Evolutionary conservation across 37 sponge, comb jelly and placozoan genomes (phyloP).

Genomic region (Haliclona indistincta): DNA sequence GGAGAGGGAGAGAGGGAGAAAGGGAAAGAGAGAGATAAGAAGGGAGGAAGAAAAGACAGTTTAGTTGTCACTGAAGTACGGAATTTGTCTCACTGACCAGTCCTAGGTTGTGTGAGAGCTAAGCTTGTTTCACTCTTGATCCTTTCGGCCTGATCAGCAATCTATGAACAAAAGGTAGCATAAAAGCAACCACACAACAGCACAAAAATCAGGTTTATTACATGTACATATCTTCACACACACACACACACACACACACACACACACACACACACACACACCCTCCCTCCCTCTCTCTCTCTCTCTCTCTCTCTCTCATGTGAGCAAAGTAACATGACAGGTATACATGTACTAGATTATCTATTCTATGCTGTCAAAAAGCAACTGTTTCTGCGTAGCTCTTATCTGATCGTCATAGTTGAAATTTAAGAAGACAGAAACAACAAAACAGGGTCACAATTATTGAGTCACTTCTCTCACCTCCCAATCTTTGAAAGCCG

Average conservation of each 20-base stretch:
- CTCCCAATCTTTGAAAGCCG: constrained; percentile 80
- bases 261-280: too few species aligned
- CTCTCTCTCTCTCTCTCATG: too few species aligned
- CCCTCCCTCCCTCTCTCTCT: too few species aligned
- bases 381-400: too few species aligned
- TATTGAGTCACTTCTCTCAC: constrained; percentile 15
- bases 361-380: too few species aligned
- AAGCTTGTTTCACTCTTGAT: constrained; percentile 26
- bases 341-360: too few species aligned
- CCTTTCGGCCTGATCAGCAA: constrained; percentile 38
- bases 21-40: constrained; percentile 6
- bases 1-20: constrained; percentile 1
- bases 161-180: constrained; percentile 9
- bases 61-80: not conserved
- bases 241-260: too few species aligned
- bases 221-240: too few species aligned
- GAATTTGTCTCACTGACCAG: not conserved
- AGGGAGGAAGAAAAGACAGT: not conserved
- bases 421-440: not conserved
- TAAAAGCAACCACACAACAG: not conserved
- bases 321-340: too few species aligned
- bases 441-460: not conserved
- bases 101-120: constrained; percentile 1
- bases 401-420: not conserved
- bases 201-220: not conserved